phyloP scores from a whole-genome alignment of 2,797 vertebrate species.

The Florisuga fusca region DNA sequence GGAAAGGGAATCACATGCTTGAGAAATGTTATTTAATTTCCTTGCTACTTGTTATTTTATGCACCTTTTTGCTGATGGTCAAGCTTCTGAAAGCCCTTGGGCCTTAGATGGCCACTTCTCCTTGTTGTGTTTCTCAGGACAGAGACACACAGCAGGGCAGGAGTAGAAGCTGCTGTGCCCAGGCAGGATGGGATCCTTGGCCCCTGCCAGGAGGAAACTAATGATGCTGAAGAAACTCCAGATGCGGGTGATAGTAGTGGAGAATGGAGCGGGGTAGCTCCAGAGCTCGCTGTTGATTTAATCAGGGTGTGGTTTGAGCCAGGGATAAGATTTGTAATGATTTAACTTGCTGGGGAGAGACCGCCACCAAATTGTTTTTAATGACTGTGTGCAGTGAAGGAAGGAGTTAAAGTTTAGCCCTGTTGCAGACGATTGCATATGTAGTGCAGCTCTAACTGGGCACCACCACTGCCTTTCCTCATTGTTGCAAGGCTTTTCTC shows the following conservation, averaged over 20 bases:
- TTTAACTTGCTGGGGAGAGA: not conserved
- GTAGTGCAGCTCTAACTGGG: not conserved
- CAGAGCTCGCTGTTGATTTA: not conserved
- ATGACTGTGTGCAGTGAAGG: not conserved
- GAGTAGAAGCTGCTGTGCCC: not conserved
- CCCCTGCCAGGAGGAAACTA: not conserved
- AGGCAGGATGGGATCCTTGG: not conserved
- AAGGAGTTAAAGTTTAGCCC: constrained; percentile 62
- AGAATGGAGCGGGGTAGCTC: not conserved
- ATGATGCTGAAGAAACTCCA: not conserved
- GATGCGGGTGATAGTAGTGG: not conserved
- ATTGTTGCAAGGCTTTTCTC: constrained; percentile 52
- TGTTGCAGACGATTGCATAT: not conserved
- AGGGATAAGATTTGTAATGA: constrained; percentile 15
- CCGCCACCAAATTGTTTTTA: not conserved
- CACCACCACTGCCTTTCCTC: constrained; percentile 28
- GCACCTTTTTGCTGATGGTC: not conserved
- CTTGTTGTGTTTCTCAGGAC: not conserved
- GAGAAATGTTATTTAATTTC: constrained; percentile 40
- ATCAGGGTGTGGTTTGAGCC: not conserved
- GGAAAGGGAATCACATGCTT: not conserved
- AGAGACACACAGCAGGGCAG: not conserved
- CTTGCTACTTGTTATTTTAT: constrained; percentile 9
- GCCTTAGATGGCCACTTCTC: not conserved
- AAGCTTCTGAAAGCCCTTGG: not conserved